phyloP scores from a whole-genome alignment of 2,888 invertebrate species.

The Mylabris sibirica region DNA sequence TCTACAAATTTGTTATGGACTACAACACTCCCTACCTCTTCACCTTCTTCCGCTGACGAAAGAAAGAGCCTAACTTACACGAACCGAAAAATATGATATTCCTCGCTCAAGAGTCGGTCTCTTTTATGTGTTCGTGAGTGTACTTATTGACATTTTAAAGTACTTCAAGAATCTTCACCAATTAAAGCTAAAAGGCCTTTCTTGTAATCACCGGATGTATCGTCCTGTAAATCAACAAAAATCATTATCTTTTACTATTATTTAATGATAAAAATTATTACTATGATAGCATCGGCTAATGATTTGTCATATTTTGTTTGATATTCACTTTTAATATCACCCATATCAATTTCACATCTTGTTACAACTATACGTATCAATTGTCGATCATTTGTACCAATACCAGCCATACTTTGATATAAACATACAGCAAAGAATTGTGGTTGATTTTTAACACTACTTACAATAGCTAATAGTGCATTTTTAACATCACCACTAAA shows the following conservation, averaged over 20 bases:
- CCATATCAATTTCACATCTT: conserved; percentile 75
- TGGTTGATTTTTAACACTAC: conserved; percentile 74
- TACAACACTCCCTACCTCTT: too few species aligned
- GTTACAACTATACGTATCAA: conserved; percentile 75
- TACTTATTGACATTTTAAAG: too few species aligned
- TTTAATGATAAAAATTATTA: conserved; percentile 54
- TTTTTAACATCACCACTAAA: conserved; percentile 75
- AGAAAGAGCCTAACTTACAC: too few species aligned
- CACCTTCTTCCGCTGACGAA: too few species aligned
- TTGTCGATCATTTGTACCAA: conserved; percentile 78
- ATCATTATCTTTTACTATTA: not conserved
- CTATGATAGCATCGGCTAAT: conserved; percentile 81
- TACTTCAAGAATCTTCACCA: conserved; percentile 50
- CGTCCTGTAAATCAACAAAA: conserved; percentile 60
- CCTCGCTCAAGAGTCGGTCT: too few species aligned
- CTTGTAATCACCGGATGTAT: conserved; percentile 88
- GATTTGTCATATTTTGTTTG: conserved; percentile 76
- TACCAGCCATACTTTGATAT: conserved; percentile 72
- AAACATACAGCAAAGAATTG: conserved; percentile 86
- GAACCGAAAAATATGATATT: too few species aligned
- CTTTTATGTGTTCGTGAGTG: too few species aligned
- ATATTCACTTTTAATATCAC: conserved; percentile 76
- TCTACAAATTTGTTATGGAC: too few species aligned
- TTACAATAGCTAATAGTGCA: conserved; percentile 75
- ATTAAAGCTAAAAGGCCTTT: conserved; percentile 80